Conservation (phyloP, 2,888 invertebrate genomes). For the Baccha elongata region DNA sequence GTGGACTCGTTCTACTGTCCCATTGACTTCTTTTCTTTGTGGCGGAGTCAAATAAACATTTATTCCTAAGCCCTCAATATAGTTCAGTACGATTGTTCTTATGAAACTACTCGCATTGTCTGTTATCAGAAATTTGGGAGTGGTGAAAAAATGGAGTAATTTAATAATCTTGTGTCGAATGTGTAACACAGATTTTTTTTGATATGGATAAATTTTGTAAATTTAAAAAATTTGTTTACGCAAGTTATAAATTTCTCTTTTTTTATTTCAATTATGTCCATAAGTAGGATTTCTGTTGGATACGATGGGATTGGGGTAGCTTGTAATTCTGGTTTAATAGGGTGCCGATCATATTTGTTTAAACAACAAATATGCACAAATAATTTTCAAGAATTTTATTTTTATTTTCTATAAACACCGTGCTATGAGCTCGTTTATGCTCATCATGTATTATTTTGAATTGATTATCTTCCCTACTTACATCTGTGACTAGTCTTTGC, state of each 20-base stretch:
- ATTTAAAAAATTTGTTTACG: constrained; percentile 12
- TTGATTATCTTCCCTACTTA: constrained; percentile 25
- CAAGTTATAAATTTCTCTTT: neutral
- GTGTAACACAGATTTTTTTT: neutral
- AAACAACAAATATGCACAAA: too few relatives aligned
- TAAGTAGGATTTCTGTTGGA: neutral
- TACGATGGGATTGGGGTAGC: too few relatives aligned
- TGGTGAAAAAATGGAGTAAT: neutral
- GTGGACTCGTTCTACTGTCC: too few relatives aligned
- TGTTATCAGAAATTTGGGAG: neutral
- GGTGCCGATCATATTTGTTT: too few relatives aligned
- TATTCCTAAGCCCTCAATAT: constrained; percentile 60
- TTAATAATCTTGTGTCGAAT: neutral
- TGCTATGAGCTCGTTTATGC: constrained; percentile 17
- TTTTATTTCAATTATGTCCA: neutral
- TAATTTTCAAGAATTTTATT: too few relatives aligned
- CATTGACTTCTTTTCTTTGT: constrained; percentile 14
- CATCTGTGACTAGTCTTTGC: constrained; percentile 53
- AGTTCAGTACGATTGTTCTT: constrained; percentile 50
- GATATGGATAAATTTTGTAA: neutral
- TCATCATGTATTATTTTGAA: constrained; percentile 31
- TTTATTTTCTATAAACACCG: neutral
- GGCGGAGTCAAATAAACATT: constrained; percentile 42
- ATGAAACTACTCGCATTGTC: neutral
- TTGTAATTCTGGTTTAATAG: too few relatives aligned